Base-by-base conservation (phyloP, 2,888 invertebrate species). In the Sclerodermus sp. region DNA sequence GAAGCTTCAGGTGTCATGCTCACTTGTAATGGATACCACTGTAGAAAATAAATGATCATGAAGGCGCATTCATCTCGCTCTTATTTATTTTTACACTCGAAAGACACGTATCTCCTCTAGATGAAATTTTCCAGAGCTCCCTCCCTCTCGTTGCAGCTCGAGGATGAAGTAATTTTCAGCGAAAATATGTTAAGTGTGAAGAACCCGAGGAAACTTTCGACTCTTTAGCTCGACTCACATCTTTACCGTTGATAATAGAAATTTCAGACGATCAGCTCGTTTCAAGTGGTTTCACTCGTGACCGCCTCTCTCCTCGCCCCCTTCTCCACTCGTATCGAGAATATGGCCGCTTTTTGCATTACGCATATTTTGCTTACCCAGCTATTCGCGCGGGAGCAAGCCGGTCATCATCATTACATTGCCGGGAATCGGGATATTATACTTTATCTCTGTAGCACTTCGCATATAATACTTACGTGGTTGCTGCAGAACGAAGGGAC, bases 371-470 rank as follows among this genome's bases (percentile, higher is more conserved):
- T 53, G 62, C 62, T 58, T 64, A 64, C 62, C 62, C 60, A 55
- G 47, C 62, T 66, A 66, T 63, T 64, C 62, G 60, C 61, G 64
- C 64, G 66, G 67, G 65, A 67, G 71, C 71, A 73, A 73, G 72
- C 68, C 70, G 75, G 74, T 76, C 74, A 77, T 77, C 75, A 77
- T 77, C 77, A 75, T 77, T 77, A 77, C 70, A 71, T 73, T 66
- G 72, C 73, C 73, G 70, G 64, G 70, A 73, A 73, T 74, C 70
- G 71, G 70, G 73, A 71, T 73, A 77, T 77, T 77, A 77, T 73
- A 66, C 75, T 75, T 74, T 73, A 76, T 76, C 74, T 75, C 68
- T 58, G 65, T 64, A 66, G 62, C 62, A 66, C 65, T 13, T 34
- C 34, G 12, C 12, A 12, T 13, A n/a, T 34, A 13, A 13, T 34